Conservation (phyloP, 2,888 invertebrate genomes). For the Eurois occulta region DNA sequence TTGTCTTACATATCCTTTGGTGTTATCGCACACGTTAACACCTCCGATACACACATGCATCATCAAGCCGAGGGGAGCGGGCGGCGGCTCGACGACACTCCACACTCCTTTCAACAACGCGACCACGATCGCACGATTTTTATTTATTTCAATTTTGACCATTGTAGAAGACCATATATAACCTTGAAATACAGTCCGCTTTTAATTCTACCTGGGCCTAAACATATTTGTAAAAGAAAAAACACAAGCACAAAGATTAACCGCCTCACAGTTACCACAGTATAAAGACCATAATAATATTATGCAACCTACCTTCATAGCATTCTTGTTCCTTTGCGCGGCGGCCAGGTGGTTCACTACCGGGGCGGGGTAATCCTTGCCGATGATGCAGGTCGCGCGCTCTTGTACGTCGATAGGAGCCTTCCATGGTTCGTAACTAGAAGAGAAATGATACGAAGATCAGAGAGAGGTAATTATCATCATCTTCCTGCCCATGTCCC, state of each 20-base stretch:
- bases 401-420: slow-evolving; percentile 92
- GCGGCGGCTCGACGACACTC: too few species aligned
- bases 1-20: too few species aligned
- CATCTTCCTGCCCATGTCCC: too few species aligned
- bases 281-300: not conserved
- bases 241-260: not conserved
- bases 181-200: too few species aligned
- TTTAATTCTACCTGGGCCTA: too few species aligned
- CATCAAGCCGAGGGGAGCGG: too few species aligned
- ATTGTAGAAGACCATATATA: too few species aligned
- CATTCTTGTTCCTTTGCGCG: slow-evolving; percentile 88
- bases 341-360: slow-evolving; percentile 91
- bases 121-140: too few species aligned
- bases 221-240: not conserved
- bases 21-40: too few species aligned
- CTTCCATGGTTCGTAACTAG: slow-evolving; percentile 93
- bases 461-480: not conserved
- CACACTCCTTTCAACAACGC: too few species aligned
- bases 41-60: too few species aligned
- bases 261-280: not conserved
- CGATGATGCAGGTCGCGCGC: slow-evolving; percentile 91
- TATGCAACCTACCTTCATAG: slow-evolving; percentile 82
- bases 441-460: not conserved
- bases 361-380: slow-evolving; percentile 92
- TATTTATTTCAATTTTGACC: too few species aligned